Evolutionary conservation across 92 coral and sea anemone species (phyloP).

Genomic region (Actinostola sp.): DNA sequence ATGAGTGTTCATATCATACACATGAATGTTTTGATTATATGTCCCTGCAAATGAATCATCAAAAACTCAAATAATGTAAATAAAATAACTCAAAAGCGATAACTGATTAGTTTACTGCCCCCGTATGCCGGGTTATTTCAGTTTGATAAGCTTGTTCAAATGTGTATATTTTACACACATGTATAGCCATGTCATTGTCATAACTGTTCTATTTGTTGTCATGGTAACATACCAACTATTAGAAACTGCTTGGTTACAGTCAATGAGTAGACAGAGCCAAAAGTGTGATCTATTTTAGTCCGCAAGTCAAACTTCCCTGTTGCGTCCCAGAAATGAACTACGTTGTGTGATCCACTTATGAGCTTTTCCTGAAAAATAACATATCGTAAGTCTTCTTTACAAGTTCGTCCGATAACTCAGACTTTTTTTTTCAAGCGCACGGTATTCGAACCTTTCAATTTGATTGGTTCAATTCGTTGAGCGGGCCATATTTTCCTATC

Average conservation of each 20-base stretch:
- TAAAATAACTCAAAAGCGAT: no score
- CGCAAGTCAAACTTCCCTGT: conserved; percentile 84
- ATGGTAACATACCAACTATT: conserved; percentile 80
- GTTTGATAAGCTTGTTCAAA: no score
- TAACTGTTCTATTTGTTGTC: background rate
- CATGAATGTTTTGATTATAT: conserved; percentile 95
- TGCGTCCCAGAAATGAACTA: conserved; percentile 96
- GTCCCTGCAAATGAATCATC: conserved; percentile 62
- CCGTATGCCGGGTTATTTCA: no score
- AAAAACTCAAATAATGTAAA: background rate
- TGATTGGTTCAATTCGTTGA: no score
- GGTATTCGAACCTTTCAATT: no score
- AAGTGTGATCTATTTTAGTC: conserved; percentile 78
- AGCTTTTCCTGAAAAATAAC: conserved; percentile 70
- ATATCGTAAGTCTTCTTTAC: background rate
- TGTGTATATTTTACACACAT: no score
- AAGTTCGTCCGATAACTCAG: background rate
- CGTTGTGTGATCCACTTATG: conserved; percentile 95
- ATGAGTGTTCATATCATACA: conserved; percentile 85
- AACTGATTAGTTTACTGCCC: no score
- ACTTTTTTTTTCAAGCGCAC: no score
- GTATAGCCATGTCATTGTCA: no score
- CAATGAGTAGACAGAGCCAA: conserved; percentile 93
- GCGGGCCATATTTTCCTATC: no score
- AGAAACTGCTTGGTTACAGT: conserved; percentile 86